Evolutionary conservation across 2,797 vertebrate species (phyloP).

Genomic region (Bradypodion ventrale): DNA sequence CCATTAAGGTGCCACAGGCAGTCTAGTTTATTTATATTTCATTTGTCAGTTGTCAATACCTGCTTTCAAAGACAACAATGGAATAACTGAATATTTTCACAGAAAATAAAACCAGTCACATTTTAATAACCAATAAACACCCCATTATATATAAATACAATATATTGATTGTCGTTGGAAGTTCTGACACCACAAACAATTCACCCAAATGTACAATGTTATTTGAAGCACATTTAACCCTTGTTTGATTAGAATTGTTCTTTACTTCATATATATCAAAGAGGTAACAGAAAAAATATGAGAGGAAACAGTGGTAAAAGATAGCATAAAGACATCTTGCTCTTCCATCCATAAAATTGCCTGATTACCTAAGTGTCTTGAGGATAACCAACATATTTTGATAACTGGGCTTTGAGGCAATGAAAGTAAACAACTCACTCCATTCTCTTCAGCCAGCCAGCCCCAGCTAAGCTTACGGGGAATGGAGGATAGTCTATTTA

Average conservation of each 20-base stretch:
- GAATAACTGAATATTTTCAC: neutral
- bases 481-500: neutral
- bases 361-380: slow-evolving; percentile 22
- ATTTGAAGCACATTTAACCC: slow-evolving; percentile 22
- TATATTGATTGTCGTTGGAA: too few species aligned
- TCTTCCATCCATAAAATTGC: slow-evolving; percentile 25
- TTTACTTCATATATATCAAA: neutral
- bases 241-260: neutral
- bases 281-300: slow-evolving; percentile 32
- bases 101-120: too few species aligned
- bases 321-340: slow-evolving; percentile 5
- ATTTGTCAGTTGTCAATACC: neutral
- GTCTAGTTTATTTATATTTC: slow-evolving; percentile 9
- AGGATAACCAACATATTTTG: slow-evolving; percentile 41
- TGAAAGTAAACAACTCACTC: slow-evolving; percentile 27
- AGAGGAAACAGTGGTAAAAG: slow-evolving; percentile 22
- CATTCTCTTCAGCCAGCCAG: slow-evolving; percentile 8
- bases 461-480: slow-evolving; percentile 29
- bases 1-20: too few species aligned
- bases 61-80: neutral
- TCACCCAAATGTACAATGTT: neutral
- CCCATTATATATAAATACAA: too few species aligned
- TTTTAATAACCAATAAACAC: too few species aligned
- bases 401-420: slow-evolving; percentile 27
- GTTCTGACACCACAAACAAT: neutral